Evolutionary conservation across 2,797 vertebrate genomes (phyloP).

Genomic region (Anguilla pacifica): DNA sequence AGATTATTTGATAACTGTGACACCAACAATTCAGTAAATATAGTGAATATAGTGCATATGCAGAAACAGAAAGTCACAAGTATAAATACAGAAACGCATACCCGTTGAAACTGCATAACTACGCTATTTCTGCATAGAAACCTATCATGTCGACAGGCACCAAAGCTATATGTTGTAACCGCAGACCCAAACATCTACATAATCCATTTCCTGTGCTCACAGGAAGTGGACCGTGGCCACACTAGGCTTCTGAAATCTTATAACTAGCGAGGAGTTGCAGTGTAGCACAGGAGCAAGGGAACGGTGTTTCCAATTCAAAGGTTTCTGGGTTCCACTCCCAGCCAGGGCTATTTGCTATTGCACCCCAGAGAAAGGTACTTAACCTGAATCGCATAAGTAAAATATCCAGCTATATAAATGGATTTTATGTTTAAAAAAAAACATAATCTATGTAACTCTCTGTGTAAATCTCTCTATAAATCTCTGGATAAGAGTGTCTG

Average conservation of each 20-base stretch:
- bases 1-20: neutral
- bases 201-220: slow-evolving; percentile 19
- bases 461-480: no score
- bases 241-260: neutral
- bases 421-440: neutral
- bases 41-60: neutral
- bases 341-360: neutral
- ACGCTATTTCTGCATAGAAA: neutral
- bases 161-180: neutral
- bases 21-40: neutral
- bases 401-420: neutral
- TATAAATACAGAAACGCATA: neutral
- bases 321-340: neutral
- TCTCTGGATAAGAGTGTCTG: neutral
- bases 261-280: neutral
- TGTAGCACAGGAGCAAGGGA: neutral
- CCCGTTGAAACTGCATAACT: neutral
- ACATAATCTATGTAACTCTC: neutral
- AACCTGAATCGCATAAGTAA: neutral
- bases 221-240: neutral
- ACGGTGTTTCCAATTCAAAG: neutral
- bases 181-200: slow-evolving; percentile 18
- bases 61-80: neutral
- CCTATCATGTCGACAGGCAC: neutral
- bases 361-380: neutral